These are phyloP conservation scores for Clarias macrocephalus DNA, from an alignment of 2,113 vertebrate genomes.

Conservation along the genomic window DNA sequence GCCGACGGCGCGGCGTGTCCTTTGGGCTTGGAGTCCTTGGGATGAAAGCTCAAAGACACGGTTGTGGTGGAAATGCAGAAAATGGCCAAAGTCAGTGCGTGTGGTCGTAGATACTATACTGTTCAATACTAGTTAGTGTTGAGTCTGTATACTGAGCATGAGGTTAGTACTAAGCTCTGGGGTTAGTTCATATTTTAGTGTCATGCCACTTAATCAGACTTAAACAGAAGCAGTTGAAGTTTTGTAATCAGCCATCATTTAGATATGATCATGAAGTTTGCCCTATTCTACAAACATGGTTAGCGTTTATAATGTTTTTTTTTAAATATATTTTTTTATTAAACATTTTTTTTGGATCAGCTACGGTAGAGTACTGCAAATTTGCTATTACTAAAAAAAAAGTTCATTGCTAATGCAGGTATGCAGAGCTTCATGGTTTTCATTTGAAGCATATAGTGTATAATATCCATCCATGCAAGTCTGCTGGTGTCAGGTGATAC, in stretches of 20 bases:
- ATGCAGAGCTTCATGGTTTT: background rate
- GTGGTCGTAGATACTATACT: background rate
- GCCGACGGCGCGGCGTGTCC: conserved; percentile 42
- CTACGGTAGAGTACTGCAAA: background rate
- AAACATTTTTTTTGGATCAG: background rate
- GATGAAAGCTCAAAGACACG: conserved; percentile 52
- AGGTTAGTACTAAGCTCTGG: background rate
- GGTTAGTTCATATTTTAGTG: background rate
- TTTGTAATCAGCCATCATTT: background rate
- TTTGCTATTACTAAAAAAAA: background rate
- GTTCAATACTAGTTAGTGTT: background rate
- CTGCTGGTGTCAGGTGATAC: background rate
- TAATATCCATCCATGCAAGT: background rate
- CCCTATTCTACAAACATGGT: background rate
- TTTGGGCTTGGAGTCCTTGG: conserved; percentile 54
- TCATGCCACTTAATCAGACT: background rate
- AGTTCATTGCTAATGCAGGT: background rate
- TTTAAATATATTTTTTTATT: no score
- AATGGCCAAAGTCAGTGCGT: conserved; percentile 36
- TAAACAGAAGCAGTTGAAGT: background rate
- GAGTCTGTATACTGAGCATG: background rate
- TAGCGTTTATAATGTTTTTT: background rate
- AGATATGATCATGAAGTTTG: background rate
- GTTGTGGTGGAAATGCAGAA: conserved; percentile 34
- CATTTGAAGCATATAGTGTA: background rate